These are phyloP conservation scores for Pipistrellus kuhlii DNA, from an alignment of 2,797 vertebrate genomes.

Conservation along the genomic window DNA sequence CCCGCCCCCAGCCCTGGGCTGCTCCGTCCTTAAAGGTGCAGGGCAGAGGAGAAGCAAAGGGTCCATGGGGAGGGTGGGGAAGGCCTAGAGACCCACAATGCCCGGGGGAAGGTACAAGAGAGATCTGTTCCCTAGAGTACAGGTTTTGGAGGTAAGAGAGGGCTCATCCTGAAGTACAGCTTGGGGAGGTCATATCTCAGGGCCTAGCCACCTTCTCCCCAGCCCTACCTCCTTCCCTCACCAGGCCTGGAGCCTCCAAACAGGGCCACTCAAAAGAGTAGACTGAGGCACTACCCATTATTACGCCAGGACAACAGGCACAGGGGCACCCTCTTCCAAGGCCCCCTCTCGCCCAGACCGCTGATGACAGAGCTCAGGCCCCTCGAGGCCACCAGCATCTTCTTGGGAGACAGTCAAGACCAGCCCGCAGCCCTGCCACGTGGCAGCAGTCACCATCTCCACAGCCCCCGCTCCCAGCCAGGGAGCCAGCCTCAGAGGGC, in stretches of 20 bases:
- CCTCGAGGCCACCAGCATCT: background rate
- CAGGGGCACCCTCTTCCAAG: background rate
- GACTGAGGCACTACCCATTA: background rate
- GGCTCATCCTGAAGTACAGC: background rate
- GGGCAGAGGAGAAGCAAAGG: background rate
- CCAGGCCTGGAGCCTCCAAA: background rate
- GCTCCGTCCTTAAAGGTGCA: background rate
- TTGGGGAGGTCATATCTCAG: background rate
- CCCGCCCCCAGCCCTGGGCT: background rate
- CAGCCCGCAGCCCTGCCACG: slow-evolving; percentile 63
- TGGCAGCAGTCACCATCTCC: slow-evolving; percentile 72
- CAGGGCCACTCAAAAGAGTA: background rate
- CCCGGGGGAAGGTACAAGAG: background rate
- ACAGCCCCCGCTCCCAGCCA: slow-evolving; percentile 52
- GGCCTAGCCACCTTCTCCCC: background rate
- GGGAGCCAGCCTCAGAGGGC: slow-evolving; percentile 57
- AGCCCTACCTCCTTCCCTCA: background rate
- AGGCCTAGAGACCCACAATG: background rate
- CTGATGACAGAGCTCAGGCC: background rate
- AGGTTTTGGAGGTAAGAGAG: background rate
- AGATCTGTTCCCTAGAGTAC: background rate
- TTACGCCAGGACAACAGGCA: background rate
- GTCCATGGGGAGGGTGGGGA: background rate
- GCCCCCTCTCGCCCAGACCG: background rate
- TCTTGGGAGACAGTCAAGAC: background rate